Conservation (phyloP, 1,140 invertebrate genomes). For the Drosophila setifemur region DNA sequence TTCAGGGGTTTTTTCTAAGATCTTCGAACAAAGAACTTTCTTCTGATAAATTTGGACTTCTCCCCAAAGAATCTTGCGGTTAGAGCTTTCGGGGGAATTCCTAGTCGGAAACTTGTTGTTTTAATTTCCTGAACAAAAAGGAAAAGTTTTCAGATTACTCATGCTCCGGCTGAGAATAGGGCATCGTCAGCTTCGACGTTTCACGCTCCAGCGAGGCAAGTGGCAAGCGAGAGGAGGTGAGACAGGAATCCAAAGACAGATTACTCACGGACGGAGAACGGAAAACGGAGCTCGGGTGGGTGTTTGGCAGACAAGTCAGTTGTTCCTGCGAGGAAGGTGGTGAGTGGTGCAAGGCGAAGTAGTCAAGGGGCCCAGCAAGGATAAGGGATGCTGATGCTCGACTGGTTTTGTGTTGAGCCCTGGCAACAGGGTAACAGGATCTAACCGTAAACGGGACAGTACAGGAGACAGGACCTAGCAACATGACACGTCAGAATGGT, state of each 20-base stretch:
- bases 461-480: slow-evolving; percentile 31
- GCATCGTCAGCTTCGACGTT: slow-evolving; percentile 20
- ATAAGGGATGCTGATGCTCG: slow-evolving; percentile 62
- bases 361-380: slow-evolving; percentile 3
- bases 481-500: slow-evolving; percentile 58
- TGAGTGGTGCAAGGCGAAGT: slow-evolving; percentile 23
- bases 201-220: slow-evolving; percentile 20
- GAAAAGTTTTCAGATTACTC: slow-evolving; percentile 3
- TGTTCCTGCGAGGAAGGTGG: slow-evolving; percentile 48
- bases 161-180: slow-evolving; percentile 4
- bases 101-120: not conserved
- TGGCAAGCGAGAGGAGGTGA: not conserved
- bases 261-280: slow-evolving; percentile 47
- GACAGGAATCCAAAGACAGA: slow-evolving; percentile 35
- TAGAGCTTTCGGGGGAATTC: not conserved
- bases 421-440: slow-evolving; percentile 4
- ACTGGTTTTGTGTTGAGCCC: slow-evolving; percentile 46
- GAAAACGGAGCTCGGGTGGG: slow-evolving; percentile 36
- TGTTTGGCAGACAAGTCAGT: slow-evolving; percentile 22
- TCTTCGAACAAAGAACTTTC: too few relatives aligned
- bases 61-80: not conserved
- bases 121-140: not conserved
- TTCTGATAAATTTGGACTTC: too few relatives aligned
- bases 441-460: slow-evolving; percentile 1
- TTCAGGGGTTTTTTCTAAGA: too few relatives aligned